These are phyloP conservation scores for Rhinogobio ventralis DNA, from an alignment of 2,797 vertebrate species.

Conservation along the genomic window DNA sequence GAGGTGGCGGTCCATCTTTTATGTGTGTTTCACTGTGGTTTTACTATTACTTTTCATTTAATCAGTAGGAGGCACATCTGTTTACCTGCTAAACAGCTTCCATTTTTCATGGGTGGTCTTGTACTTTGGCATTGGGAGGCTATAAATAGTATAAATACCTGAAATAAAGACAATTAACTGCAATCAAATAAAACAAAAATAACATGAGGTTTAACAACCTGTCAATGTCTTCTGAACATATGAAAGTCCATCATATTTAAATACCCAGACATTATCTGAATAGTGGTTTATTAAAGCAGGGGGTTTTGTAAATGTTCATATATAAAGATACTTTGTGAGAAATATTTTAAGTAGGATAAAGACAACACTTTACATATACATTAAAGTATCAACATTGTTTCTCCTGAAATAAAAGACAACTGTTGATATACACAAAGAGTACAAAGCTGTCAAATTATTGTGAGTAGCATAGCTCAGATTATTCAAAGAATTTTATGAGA, in stretches of 20 bases:
- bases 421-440: background rate
- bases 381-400: background rate
- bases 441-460: background rate
- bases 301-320: background rate
- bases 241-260: background rate
- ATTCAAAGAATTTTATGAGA: background rate
- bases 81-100: constrained; percentile 62
- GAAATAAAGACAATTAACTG: constrained; percentile 29
- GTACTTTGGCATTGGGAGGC: background rate
- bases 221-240: background rate
- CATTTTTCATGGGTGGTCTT: background rate
- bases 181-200: constrained; percentile 1
- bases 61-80: background rate
- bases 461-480: background rate
- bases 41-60: background rate
- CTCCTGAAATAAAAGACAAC: background rate
- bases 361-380: background rate
- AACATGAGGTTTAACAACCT: background rate
- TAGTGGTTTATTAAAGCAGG: background rate
- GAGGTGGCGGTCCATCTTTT: background rate
- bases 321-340: background rate
- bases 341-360: background rate
- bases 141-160: constrained; percentile 43
- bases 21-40: background rate
- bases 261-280: background rate